These are phyloP conservation scores for Orchesella flavescens DNA, from an alignment of 2,888 invertebrate genomes.

Conservation along the genomic window DNA sequence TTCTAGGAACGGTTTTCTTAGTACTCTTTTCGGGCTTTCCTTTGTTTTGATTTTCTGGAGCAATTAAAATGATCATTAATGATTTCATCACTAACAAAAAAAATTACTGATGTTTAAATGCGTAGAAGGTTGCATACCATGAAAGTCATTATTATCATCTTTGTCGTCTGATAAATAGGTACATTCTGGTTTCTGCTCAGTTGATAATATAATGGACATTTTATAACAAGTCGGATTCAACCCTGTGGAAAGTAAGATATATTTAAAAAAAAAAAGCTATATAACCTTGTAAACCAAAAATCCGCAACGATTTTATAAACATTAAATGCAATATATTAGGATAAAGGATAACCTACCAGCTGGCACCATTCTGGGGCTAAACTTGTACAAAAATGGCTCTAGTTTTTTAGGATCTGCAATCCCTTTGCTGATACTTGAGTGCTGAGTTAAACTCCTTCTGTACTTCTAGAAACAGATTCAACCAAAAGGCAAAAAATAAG, in stretches of 20 bases:
- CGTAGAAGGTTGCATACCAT: too few species aligned
- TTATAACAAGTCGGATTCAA: slow-evolving; percentile 72
- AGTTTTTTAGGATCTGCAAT: slow-evolving; percentile 72
- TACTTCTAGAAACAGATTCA: slow-evolving; percentile 73
- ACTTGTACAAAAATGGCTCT: slow-evolving; percentile 75
- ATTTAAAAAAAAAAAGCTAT: too few species aligned
- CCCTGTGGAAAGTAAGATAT: too few species aligned
- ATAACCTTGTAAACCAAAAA: not conserved
- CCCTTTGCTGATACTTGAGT: slow-evolving; percentile 74
- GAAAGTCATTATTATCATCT: not conserved
- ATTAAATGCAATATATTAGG: too few species aligned
- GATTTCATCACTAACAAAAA: too few species aligned
- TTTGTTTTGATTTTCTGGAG: too few species aligned
- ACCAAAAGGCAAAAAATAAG: not conserved
- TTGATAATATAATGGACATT: slow-evolving; percentile 46
- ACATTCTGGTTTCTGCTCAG: slow-evolving; percentile 48
- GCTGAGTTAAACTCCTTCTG: slow-evolving; percentile 72
- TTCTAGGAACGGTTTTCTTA: too few species aligned
- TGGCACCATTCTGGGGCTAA: slow-evolving; percentile 84
- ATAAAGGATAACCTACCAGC: slow-evolving; percentile 74
- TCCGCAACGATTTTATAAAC: not conserved
- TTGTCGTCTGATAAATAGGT: not conserved
- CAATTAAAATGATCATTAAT: too few species aligned
- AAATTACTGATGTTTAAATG: too few species aligned
- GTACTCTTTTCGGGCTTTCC: too few species aligned